Conservation (phyloP, 2,797 vertebrate species). For the Channa striata region DNA sequence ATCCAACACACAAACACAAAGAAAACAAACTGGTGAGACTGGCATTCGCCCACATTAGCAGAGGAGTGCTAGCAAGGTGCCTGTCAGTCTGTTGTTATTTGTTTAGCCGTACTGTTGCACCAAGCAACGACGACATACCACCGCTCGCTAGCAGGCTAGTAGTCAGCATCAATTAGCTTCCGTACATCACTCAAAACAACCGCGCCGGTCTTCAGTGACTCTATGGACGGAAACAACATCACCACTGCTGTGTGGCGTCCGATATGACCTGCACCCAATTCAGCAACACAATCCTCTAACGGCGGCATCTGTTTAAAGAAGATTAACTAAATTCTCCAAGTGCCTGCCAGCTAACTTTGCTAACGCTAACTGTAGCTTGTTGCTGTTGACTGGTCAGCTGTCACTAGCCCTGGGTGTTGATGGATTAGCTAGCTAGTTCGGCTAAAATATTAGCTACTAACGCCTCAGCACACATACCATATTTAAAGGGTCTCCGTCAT, state of each 20-base stretch:
- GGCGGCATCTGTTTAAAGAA: conserved; percentile 19
- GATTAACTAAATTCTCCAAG: conserved; percentile 43
- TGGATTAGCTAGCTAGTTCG: conserved; percentile 71
- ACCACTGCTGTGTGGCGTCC: neutral
- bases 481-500: conserved; percentile 40
- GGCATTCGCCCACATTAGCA: conserved; percentile 15
- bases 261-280: conserved; percentile 1
- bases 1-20: neutral
- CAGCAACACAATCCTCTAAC: conserved; percentile 16
- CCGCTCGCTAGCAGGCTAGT: conserved; percentile 62
- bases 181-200: conserved; percentile 43
- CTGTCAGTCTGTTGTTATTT: conserved; percentile 68
- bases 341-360: conserved; percentile 57
- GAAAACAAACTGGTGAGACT: neutral
- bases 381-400: conserved; percentile 71
- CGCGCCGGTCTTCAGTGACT: conserved; percentile 14
- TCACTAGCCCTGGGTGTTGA: conserved; percentile 70
- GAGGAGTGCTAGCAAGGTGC: conserved; percentile 4
- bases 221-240: neutral
- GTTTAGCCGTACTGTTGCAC: conserved; percentile 70
- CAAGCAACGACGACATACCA: conserved; percentile 76
- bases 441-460: conserved; percentile 61
- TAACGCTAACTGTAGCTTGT: conserved; percentile 60
- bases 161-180: conserved; percentile 49
- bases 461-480: conserved; percentile 62